These are phyloP conservation scores for Epinephelus fuscoguttatus DNA, from an alignment of 2,113 vertebrate species.

Conservation along the genomic window DNA sequence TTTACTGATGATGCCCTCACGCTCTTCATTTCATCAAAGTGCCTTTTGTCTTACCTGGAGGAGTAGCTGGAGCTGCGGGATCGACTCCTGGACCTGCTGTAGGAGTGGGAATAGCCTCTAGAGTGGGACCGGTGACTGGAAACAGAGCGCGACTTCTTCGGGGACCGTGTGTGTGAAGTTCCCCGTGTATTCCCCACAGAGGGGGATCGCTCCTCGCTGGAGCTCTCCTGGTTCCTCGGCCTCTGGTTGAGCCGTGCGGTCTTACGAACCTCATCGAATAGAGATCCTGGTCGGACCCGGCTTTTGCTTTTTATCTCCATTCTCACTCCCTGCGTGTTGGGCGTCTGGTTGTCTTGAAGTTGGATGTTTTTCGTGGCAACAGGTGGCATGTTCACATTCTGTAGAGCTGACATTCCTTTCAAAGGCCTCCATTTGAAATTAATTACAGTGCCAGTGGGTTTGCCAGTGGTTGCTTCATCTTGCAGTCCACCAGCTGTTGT, in stretches of 20 bases:
- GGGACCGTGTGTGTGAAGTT: slow-evolving; percentile 85
- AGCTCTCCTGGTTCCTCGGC: slow-evolving; percentile 95
- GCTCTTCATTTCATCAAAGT: not conserved
- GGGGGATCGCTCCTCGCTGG: slow-evolving; percentile 91
- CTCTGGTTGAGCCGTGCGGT: slow-evolving; percentile 94
- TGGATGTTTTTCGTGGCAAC: slow-evolving; percentile 67
- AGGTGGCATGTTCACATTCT: slow-evolving; percentile 49
- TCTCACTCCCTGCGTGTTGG: slow-evolving; percentile 87
- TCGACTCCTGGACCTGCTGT: slow-evolving; percentile 89
- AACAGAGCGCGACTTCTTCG: slow-evolving; percentile 89
- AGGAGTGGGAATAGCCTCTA: slow-evolving; percentile 85
- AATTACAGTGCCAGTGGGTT: slow-evolving; percentile 23
- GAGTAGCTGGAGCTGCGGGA: slow-evolving; percentile 91
- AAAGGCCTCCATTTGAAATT: slow-evolving; percentile 96
- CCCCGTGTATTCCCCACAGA: slow-evolving; percentile 81
- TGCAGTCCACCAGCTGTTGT: slow-evolving; percentile 32
- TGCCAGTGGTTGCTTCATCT: slow-evolving; percentile 69
- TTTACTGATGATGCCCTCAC: not conserved
- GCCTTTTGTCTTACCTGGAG: slow-evolving; percentile 85
- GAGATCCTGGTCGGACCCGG: slow-evolving; percentile 93
- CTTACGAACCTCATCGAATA: slow-evolving; percentile 98
- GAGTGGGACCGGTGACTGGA: slow-evolving; percentile 90
- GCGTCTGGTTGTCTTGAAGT: slow-evolving; percentile 63
- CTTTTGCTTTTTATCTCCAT: slow-evolving; percentile 98
- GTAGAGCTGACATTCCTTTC: slow-evolving; percentile 85